These are phyloP conservation scores for Gorsachius goisagi DNA, from an alignment of 2,113 vertebrate species.

Conservation along the genomic window DNA sequence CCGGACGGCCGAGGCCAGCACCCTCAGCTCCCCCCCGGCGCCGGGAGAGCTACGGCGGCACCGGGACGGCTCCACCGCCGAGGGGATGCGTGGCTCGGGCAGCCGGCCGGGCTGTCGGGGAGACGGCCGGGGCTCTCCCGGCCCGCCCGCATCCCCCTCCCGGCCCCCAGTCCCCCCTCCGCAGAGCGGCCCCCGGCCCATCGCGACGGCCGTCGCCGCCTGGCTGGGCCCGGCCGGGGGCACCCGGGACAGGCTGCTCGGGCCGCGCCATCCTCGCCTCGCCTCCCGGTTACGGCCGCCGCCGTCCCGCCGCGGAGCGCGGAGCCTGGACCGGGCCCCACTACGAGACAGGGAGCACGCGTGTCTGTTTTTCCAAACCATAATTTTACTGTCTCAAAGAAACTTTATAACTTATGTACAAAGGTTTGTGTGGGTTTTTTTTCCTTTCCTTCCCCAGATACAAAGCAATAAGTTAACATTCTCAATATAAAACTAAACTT, in stretches of 20 bases:
- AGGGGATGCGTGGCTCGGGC: not conserved
- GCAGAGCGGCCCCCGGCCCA: no score
- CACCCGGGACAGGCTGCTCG: not conserved
- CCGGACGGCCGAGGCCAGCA: not conserved
- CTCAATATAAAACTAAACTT: conserved; percentile 98
- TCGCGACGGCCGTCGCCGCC: not conserved
- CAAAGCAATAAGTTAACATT: conserved; percentile 98
- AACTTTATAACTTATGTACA: conserved; percentile 95
- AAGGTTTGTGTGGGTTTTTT: conserved; percentile 69
- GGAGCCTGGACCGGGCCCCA: not conserved
- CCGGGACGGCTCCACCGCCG: not conserved
- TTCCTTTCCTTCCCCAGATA: conserved; percentile 70
- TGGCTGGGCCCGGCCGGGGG: no score
- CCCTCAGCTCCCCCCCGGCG: no score
- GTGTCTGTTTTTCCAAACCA: conserved; percentile 85
- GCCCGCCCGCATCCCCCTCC: not conserved
- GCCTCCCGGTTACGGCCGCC: not conserved
- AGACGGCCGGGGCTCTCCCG: no score
- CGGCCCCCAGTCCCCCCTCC: no score
- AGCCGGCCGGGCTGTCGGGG: not conserved
- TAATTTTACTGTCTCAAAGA: conserved; percentile 94
- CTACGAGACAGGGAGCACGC: not conserved
- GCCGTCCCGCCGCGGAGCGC: not conserved
- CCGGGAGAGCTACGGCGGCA: not conserved
- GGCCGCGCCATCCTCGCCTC: not conserved